These are phyloP conservation scores for Coleophora flavipennella DNA, from an alignment of 2,888 invertebrate genomes.

Conservation along the genomic window DNA sequence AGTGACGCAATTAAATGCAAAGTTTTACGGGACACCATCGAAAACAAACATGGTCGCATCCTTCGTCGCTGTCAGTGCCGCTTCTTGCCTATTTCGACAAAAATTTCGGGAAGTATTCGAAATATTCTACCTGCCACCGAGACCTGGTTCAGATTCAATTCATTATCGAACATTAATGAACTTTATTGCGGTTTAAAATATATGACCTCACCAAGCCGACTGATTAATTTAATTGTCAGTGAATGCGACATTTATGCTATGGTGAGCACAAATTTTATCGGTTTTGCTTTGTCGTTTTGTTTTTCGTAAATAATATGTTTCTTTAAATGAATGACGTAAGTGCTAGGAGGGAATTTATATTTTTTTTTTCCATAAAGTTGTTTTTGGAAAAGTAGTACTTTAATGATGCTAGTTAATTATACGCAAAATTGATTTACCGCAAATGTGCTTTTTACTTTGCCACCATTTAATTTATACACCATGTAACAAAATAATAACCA, in stretches of 20 bases:
- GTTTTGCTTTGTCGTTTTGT: slow-evolving; percentile 2
- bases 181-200: slow-evolving; percentile 53
- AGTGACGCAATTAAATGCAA: slow-evolving; percentile 42
- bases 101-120: slow-evolving; percentile 45
- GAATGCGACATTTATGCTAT: slow-evolving; percentile 33
- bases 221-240: slow-evolving; percentile 59
- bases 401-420: too few species aligned
- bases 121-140: slow-evolving; percentile 57
- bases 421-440: too few species aligned
- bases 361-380: too few species aligned
- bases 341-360: too few species aligned
- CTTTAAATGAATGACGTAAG: too few species aligned
- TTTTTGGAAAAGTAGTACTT: too few species aligned
- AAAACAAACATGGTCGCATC: slow-evolving; percentile 18
- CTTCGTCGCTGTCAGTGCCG: slow-evolving; percentile 27
- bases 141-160: slow-evolving; percentile 38
- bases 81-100: slow-evolving; percentile 43
- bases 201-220: slow-evolving; percentile 36
- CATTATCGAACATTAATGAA: slow-evolving; percentile 59
- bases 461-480: too few species aligned
- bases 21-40: slow-evolving; percentile 36
- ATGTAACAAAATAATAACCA: too few species aligned
- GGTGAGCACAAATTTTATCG: slow-evolving; percentile 23
- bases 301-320: too few species aligned
- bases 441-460: too few species aligned